phyloP scores from a whole-genome alignment of 2,113 vertebrate genomes.

The Cephalopterus ornatus region DNA sequence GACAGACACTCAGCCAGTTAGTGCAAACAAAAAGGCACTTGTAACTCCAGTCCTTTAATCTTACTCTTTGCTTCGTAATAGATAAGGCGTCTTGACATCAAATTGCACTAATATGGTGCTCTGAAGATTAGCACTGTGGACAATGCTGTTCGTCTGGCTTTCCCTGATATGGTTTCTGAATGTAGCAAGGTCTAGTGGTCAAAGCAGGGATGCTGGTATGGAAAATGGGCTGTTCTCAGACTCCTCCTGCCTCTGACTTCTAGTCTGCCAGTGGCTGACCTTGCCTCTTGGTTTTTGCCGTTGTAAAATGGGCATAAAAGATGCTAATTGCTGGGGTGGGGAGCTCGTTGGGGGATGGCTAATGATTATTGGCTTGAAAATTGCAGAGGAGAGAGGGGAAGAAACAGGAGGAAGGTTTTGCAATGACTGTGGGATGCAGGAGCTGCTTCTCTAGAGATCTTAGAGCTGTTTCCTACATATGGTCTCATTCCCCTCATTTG shows the following conservation, averaged over 20 bases:
- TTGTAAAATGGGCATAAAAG: background rate
- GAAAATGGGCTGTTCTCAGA: background rate
- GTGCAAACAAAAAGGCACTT: conserved; percentile 65
- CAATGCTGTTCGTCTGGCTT: background rate
- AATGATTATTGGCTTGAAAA: conserved; percentile 38
- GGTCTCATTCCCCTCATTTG: background rate
- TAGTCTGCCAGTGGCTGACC: background rate
- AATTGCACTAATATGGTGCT: conserved; percentile 45
- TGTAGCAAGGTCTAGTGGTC: background rate
- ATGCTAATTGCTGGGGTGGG: background rate
- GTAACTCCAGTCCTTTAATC: conserved; percentile 57
- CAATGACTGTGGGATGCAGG: background rate
- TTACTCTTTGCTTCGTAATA: conserved; percentile 27
- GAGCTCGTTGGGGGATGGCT: background rate
- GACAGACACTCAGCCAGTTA: conserved; percentile 40
- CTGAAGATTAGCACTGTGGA: conserved; percentile 43
- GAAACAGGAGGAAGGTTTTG: conserved; percentile 5
- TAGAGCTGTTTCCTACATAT: background rate
- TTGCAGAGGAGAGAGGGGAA: background rate
- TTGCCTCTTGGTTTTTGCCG: background rate
- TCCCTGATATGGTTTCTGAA: background rate
- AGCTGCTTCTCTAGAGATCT: background rate
- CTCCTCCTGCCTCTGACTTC: background rate
- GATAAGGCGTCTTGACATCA: conserved; percentile 52
- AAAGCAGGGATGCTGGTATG: background rate